Conservation (phyloP, 2,797 vertebrate genomes). For the Buphagus erythrorhynchus region DNA sequence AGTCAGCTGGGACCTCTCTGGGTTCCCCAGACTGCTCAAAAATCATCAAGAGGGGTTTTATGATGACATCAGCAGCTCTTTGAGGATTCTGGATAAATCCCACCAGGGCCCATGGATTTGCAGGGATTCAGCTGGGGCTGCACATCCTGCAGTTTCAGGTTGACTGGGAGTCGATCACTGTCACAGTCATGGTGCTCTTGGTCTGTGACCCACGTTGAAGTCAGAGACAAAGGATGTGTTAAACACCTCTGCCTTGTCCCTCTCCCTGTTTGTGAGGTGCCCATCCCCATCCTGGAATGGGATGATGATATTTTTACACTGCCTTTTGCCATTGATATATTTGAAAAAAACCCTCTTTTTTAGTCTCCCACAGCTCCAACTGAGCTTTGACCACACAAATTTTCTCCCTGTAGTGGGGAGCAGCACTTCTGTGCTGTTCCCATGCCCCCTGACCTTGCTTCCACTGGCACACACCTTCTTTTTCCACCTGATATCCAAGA, state of each 20-base stretch:
- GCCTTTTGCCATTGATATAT: background rate
- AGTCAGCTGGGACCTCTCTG: background rate
- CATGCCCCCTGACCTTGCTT: background rate
- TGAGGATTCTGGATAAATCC: background rate
- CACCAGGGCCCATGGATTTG: fast-evolving
- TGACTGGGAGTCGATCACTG: background rate
- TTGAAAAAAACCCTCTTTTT: background rate
- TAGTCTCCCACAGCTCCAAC: background rate
- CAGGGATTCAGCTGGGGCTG: background rate
- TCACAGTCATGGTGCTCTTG: background rate
- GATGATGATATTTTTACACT: background rate
- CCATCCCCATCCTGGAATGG: background rate
- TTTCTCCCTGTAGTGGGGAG: background rate
- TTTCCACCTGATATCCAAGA: background rate
- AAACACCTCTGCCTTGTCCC: background rate
- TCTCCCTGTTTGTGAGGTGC: background rate
- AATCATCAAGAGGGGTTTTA: background rate
- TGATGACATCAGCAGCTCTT: background rate
- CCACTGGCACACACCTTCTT: background rate
- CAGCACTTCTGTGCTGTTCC: background rate
- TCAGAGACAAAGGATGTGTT: background rate
- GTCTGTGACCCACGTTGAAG: background rate
- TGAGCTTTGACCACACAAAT: background rate
- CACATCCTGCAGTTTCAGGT: background rate
- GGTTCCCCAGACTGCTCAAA: background rate